Percentiles rank a stretch among this genome's conserved stretches.
Conservation (phyloP, 2,797 vertebrate genomes). For the Tragelaphus oryx region DNA sequence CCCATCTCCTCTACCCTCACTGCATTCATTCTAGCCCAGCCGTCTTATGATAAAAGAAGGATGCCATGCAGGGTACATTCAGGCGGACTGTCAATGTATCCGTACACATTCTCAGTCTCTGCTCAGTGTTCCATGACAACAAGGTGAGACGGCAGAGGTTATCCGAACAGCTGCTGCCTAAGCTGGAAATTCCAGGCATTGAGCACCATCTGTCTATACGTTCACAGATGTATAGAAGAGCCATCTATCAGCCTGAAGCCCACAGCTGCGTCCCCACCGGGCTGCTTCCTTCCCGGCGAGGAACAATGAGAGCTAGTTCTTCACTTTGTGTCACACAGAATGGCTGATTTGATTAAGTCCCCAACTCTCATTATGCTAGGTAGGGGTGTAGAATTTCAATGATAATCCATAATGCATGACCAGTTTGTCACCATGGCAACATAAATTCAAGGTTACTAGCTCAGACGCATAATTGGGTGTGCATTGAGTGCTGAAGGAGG, state of each 20-base stretch:
- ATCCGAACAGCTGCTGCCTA: slow-evolving; percentile 97
- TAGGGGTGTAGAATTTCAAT: slow-evolving; percentile 99
- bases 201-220: slow-evolving; percentile 99
- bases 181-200: slow-evolving; percentile 94
- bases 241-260: slow-evolving; percentile 95
- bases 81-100: slow-evolving; percentile 76
- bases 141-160: slow-evolving; percentile 98
- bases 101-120: slow-evolving; percentile 90
- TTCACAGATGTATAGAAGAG: slow-evolving; percentile 95
- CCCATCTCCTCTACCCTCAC: background rate
- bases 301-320: slow-evolving; percentile 96
- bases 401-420: slow-evolving; percentile 99
- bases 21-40: background rate
- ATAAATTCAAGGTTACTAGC: slow-evolving; percentile 99
- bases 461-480: slow-evolving; percentile 99
- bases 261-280: slow-evolving; percentile 94
- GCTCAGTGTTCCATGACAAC: slow-evolving; percentile 95
- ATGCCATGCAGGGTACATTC: slow-evolving; percentile 76
- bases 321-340: slow-evolving; percentile 99
- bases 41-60: slow-evolving; percentile 39
- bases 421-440: slow-evolving; percentile 99
- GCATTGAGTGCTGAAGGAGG: slow-evolving; percentile 95
- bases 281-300: slow-evolving; percentile 87
- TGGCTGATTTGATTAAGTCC: slow-evolving; percentile 99
- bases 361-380: slow-evolving; percentile 99